Evolutionary conservation across 2,888 invertebrate species (phyloP).

Genomic region (Trileptium ribeirensis): DNA sequence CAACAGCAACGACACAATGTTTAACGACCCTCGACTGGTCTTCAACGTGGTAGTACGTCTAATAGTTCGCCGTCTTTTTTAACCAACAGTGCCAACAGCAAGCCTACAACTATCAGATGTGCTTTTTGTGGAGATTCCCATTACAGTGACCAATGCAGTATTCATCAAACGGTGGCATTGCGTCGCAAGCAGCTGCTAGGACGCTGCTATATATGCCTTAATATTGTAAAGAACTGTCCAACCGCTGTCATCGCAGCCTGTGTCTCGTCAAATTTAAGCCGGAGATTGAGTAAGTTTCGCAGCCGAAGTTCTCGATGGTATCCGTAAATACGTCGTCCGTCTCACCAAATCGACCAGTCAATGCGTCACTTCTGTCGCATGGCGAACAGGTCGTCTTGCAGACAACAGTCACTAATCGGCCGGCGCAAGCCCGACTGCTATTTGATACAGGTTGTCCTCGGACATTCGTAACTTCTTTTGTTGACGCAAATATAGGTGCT

Average conservation of each 20-base stretch:
- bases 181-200: neutral
- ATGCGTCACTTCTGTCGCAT: neutral
- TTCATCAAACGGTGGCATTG: neutral
- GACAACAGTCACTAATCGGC: neutral
- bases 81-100: neutral
- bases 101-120: too few species aligned
- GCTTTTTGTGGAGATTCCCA: neutral
- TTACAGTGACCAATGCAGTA: neutral
- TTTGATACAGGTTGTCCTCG: neutral
- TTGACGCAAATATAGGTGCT: neutral
- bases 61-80: neutral
- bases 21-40: too few species aligned
- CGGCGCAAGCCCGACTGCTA: neutral
- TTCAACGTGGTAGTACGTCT: too few species aligned
- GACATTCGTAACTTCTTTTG: neutral
- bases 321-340: neutral
- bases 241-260: neutral
- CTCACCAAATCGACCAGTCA: neutral
- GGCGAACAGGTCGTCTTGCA: neutral
- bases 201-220: neutral
- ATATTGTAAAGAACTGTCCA: neutral
- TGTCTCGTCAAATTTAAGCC: neutral
- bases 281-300: too few species aligned
- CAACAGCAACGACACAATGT: too few species aligned
- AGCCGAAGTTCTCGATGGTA: too few species aligned